Percentiles rank a stretch among this genome's conserved stretches.
phyloP scores from a whole-genome alignment of 2,113 vertebrate species.

The Lynx canadensis region DNA sequence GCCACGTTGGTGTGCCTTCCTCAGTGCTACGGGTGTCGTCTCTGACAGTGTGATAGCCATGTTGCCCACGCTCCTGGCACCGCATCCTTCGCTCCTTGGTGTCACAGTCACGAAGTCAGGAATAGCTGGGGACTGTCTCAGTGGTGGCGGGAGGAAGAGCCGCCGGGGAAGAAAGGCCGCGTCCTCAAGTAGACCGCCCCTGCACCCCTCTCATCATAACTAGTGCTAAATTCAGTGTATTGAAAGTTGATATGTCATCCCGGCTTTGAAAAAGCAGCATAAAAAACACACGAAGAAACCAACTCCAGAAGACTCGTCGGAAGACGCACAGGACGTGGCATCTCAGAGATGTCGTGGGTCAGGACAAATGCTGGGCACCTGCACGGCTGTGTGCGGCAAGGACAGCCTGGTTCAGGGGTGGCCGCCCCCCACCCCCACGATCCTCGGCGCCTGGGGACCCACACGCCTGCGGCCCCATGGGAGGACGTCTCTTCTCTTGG shows the following conservation, averaged over 20 bases:
- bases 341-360: rapidly evolving
- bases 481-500: rapidly evolving
- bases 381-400: rapidly evolving
- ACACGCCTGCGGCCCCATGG: rapidly evolving
- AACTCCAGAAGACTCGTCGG: background rate
- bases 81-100: rapidly evolving
- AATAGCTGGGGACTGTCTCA: rapidly evolving
- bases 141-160: too few relatives aligned
- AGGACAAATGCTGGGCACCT: background rate
- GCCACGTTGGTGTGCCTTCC: too few relatives aligned
- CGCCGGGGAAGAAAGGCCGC: too few relatives aligned
- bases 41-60: background rate
- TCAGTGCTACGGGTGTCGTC: background rate
- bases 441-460: background rate
- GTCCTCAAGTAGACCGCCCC: background rate
- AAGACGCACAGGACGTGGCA: too few relatives aligned
- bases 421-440: rapidly evolving
- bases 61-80: rapidly evolving
- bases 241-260: background rate
- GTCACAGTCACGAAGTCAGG: background rate
- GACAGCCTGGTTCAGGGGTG: rapidly evolving
- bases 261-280: background rate
- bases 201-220: background rate
- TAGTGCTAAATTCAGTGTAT: background rate
- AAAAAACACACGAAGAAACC: background rate